These are phyloP conservation scores for Drosophila suzukii DNA, from an alignment of 1,140 invertebrate genomes.

Conservation along the genomic window DNA sequence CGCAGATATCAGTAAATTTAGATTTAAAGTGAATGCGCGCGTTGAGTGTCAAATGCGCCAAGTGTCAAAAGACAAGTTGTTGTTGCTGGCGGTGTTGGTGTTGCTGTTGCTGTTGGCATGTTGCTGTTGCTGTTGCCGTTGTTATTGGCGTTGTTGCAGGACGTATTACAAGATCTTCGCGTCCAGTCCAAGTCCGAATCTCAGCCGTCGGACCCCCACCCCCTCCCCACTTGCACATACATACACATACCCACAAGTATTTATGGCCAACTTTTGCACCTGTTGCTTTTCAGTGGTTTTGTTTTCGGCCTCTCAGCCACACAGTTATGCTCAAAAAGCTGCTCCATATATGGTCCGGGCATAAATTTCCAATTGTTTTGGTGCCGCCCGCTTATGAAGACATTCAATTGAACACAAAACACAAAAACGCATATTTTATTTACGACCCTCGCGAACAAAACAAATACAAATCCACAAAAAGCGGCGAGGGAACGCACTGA, in stretches of 20 bases:
- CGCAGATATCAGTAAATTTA: constrained; percentile 84
- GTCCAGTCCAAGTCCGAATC: constrained; percentile 13
- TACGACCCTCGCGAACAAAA: constrained; percentile 72
- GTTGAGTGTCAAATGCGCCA: constrained; percentile 84
- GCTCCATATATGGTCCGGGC: constrained; percentile 70
- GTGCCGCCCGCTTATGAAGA: constrained; percentile 77
- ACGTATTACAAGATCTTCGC: constrained; percentile 50
- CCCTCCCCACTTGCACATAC: background rate
- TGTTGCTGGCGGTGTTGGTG: constrained; percentile 24
- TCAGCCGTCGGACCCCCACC: background rate
- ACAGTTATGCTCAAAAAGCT: constrained; percentile 63
- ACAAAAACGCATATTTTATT: constrained; percentile 73
- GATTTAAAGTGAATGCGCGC: constrained; percentile 84
- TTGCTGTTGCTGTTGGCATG: constrained; percentile 28
- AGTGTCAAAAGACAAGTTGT: constrained; percentile 77
- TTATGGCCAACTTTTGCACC: constrained; percentile 48
- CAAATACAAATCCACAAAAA: constrained; percentile 36
- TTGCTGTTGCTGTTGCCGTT: constrained; percentile 30
- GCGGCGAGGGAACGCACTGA: constrained; percentile 59
- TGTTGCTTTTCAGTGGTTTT: constrained; percentile 46
- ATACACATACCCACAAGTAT: background rate
- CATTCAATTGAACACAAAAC: constrained; percentile 65
- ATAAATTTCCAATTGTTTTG: constrained; percentile 81
- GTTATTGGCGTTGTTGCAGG: constrained; percentile 50
- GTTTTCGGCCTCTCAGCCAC: constrained; percentile 51